phyloP scores from a whole-genome alignment of 2,113 vertebrate species.

The Amblyopsis rosae region DNA sequence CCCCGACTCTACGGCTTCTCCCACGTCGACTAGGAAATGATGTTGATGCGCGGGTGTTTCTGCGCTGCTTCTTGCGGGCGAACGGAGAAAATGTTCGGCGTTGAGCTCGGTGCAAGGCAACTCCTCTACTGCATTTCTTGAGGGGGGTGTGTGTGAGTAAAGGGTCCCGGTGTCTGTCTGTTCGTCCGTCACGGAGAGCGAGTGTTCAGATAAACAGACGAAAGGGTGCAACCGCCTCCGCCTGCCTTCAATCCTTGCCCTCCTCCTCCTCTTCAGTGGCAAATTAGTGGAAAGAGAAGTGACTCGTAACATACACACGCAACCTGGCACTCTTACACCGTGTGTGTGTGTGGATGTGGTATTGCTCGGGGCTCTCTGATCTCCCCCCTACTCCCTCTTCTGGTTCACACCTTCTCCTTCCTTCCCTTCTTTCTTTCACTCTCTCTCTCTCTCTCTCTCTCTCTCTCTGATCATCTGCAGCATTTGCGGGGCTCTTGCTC shows the following conservation, averaged over 20 bases:
- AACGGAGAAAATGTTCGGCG: too few species aligned
- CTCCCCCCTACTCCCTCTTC: too few species aligned
- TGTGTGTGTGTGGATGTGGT: neutral
- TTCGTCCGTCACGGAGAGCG: neutral
- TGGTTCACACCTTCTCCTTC: too few species aligned
- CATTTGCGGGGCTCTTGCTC: neutral
- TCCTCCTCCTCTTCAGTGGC: conserved; percentile 10
- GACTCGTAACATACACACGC: conserved; percentile 40
- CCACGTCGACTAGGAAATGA: neutral
- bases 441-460: neutral
- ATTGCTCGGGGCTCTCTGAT: too few species aligned
- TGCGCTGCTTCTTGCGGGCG: too few species aligned
- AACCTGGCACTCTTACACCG: neutral
- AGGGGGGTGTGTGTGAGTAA: neutral
- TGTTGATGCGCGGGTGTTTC: too few species aligned
- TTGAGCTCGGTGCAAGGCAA: too few species aligned
- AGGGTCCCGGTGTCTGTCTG: neutral
- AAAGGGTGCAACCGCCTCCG: neutral
- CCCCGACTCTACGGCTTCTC: neutral
- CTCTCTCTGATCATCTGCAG: conserved; percentile 1
- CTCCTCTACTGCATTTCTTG: too few species aligned
- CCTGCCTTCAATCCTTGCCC: conserved; percentile 8
- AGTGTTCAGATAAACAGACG: neutral
- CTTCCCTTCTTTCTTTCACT: too few species aligned
- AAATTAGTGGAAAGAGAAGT: conserved; percentile 54